A percentile compares a stretch with the other conserved stretches of the same genome.
phyloP scores from a whole-genome alignment of 53 echinoderm and acorn worm species.

The Patiria pectinifera region DNA sequence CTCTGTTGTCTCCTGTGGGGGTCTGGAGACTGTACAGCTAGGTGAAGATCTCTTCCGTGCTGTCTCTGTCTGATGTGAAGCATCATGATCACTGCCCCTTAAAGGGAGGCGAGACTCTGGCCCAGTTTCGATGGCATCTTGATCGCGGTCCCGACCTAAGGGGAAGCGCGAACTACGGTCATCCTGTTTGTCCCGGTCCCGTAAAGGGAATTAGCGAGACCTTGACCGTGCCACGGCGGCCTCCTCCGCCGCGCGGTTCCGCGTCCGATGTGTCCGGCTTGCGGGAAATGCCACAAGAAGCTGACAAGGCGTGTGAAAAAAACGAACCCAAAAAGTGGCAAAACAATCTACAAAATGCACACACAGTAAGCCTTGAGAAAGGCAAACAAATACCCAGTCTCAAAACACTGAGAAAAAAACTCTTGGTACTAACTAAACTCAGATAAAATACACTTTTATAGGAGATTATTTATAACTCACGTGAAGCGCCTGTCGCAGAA shows the following conservation, averaged over 20 bases:
- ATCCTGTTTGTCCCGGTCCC: neutral
- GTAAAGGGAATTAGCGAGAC: neutral
- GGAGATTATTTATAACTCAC: too few species aligned
- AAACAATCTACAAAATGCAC: too few species aligned
- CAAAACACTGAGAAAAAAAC: neutral
- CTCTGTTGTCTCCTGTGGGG: neutral
- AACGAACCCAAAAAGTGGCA: conserved; percentile 19
- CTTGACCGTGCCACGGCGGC: neutral
- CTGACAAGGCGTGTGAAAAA: neutral
- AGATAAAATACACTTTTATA: neutral
- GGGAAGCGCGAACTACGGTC: conserved; percentile 23
- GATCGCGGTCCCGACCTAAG: conserved; percentile 33
- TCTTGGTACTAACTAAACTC: neutral
- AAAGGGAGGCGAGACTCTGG: conserved; percentile 47
- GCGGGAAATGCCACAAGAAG: conserved; percentile 8
- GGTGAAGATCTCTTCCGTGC: neutral
- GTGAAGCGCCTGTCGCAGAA: neutral
- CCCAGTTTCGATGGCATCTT: neutral
- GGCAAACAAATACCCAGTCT: neutral
- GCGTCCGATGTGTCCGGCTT: neutral
- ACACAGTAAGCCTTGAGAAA: neutral
- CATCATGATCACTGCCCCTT: conserved; percentile 32
- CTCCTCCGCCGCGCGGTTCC: neutral
- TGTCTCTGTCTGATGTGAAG: neutral
- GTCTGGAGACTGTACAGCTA: neutral